Base-by-base conservation (phyloP, 2,113 vertebrate species). In the Phrynosoma blainvillii region DNA sequence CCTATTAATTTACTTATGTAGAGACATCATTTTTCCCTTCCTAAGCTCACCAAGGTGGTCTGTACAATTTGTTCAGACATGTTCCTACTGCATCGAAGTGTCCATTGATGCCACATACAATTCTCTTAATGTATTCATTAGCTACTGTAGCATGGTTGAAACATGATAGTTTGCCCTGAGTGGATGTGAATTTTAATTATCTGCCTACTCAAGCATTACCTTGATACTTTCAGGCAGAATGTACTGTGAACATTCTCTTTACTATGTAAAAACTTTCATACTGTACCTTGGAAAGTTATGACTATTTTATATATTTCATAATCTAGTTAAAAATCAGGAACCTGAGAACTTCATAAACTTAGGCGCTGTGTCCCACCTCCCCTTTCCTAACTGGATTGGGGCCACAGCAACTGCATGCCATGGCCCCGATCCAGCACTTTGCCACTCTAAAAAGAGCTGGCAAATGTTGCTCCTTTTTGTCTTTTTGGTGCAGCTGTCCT, bases 121-220 rank as follows among this genome's bases (percentile, higher is more conserved):
- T 36, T 91, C 85, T 62, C 42, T 87, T 70, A 68, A 91, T 36
- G 74, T 70, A 82, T 84, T 27, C 16, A 86, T 40, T 9, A 84
- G 1, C 6, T 86, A 84, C 12, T 73, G 25, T 40, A 59, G 23
- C 23, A 81, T 20, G 84, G 76, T 0, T 2, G 79, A 95, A 90
- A 83, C 75, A 0, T 89, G 89, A 91, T 47, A 10, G n/a, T 75
- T 74, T 85, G 25, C 68, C 76, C 30, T 32, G 74, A 74, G 10
- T 20, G 2, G 79, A 88, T 79, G 52, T 21, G 1, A 70, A 30
- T 23, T 68, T 14, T 65, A 90, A 5, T 5, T 52, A 52, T 71
- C 25, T 89, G 73, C 52, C 47, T 25, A 68, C 21, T 78, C 71
- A 87, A 92, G 78, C 25, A 40, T 78, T 59, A 42, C 18, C 84